Conservation (phyloP, 1,140 invertebrate genomes). For the Brachionus calyciflorus region DNA sequence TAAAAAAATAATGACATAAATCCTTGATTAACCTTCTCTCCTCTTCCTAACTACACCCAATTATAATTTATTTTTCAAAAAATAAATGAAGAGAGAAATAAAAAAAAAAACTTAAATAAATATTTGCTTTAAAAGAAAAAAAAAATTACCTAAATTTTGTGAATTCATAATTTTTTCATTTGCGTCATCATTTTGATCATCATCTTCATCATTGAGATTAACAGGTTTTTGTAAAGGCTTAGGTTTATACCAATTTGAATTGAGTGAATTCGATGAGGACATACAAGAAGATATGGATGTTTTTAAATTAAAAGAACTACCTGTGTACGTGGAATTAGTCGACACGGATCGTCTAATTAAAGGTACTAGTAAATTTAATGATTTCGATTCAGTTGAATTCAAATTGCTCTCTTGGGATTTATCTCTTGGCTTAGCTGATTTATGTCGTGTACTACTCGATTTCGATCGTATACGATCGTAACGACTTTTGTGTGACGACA, state of each 20-base stretch:
- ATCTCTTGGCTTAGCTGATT: not conserved
- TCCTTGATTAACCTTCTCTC: no score
- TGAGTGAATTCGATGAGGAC: slow-evolving; percentile 10
- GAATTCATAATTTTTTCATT: not conserved
- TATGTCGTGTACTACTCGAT: not conserved
- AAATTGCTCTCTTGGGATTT: not conserved
- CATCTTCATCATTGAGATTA: no score
- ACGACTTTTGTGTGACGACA: not conserved
- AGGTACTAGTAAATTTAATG: not conserved
- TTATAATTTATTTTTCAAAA: no score
- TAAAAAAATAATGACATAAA: no score
- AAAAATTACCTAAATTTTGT: not conserved
- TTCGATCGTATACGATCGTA: slow-evolving; percentile 16
- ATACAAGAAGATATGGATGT: not conserved
- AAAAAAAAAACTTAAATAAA: not conserved
- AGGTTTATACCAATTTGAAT: slow-evolving; percentile 38
- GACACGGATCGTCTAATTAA: not conserved
- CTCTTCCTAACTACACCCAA: no score
- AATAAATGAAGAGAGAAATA: not conserved
- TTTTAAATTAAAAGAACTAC: not conserved
- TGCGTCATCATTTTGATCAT: not conserved
- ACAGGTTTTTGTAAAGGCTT: not conserved
- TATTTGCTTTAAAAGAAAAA: not conserved
- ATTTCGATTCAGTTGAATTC: not conserved
- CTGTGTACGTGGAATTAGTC: not conserved